Base-by-base conservation (phyloP, 2,113 vertebrate species). In the Xyrauchen texanus region DNA sequence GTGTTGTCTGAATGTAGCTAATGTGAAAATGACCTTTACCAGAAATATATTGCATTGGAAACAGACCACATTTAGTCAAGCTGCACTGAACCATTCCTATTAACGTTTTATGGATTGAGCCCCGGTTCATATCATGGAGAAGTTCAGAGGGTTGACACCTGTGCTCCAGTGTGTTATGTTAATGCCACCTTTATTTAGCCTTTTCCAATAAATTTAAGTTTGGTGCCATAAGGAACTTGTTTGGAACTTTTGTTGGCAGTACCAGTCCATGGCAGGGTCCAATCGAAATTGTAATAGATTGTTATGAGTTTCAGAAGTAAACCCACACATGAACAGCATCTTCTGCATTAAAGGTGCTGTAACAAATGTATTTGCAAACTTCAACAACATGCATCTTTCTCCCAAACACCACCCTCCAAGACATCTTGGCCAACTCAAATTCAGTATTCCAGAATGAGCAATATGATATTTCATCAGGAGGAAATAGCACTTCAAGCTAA, bases 21-120 rank as follows among this genome's bases (percentile, higher is more conserved):
- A 87, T 88, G 86, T 86, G 80, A 85, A 72, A 79, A 74, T 94
- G 93, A 94, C 92, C 94, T 94, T 95, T 94, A 84, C 76, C 81
- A 89, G 81, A 87, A 90, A 89, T 88, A 81, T 79, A 81, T 81
- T 80, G 77, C 76, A 21, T 68, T 80, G 67, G 55, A 82, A 83
- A 80, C 71, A 47, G 85, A 88, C 85, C 80, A 83, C 72, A 74
- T 78, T 85, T 83, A 89, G 74, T 81, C 84, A 86, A 89, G 85
- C 88, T 84, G 85, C 60, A 67, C 84, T 70, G 78, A 86, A 82
- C 86, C 89, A 90, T 80, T 85, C 75, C 86, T 88, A 85, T 53
- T 89, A 91, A 90, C 92, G 82, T 85, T 85, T 87, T 91, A 92
- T 93, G 89, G 91, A 92, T 92, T 88, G 86, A 72, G 7, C 52